Percentiles rank a stretch among this genome's conserved stretches.
phyloP scores from a whole-genome alignment of 2,888 invertebrate species.

The Apomyelois bistriatella region DNA sequence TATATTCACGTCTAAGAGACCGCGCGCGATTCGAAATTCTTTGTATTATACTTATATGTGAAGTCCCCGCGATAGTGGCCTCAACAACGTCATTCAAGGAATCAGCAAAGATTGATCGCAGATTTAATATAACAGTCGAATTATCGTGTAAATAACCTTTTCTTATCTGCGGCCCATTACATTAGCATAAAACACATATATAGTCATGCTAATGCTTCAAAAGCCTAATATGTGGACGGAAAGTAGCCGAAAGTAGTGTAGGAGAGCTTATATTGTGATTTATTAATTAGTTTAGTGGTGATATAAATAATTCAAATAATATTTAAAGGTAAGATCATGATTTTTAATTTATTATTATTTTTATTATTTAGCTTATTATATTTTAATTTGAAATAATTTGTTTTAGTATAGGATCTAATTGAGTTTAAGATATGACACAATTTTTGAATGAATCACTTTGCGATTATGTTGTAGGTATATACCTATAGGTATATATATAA shows the following conservation, averaged over 20 bases:
- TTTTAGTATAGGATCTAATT: too few species aligned
- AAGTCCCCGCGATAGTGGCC: slow-evolving; percentile 2
- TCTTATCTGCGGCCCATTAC: slow-evolving; percentile 20
- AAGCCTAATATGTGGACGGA: neutral
- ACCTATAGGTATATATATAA: too few species aligned
- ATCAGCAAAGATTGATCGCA: neutral
- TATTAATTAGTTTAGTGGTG: neutral
- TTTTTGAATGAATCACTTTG: too few species aligned
- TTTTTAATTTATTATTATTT: too few species aligned
- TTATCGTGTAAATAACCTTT: slow-evolving; percentile 17
- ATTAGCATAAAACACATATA: slow-evolving; percentile 7
- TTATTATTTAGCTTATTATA: too few species aligned
- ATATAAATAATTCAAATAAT: neutral
- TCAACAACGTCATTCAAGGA: neutral
- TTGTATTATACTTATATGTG: too few species aligned
- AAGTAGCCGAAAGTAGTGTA: neutral
- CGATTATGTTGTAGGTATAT: too few species aligned
- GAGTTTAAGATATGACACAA: too few species aligned
- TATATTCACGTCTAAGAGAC: too few species aligned
- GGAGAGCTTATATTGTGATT: neutral
- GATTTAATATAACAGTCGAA: slow-evolving; percentile 15
- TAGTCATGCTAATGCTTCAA: neutral
- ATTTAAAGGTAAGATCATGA: neutral
- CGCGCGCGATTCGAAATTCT: too few species aligned
- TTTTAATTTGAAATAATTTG: too few species aligned